phyloP scores from a whole-genome alignment of 2,113 vertebrate species.

The Istiophorus platypterus region DNA sequence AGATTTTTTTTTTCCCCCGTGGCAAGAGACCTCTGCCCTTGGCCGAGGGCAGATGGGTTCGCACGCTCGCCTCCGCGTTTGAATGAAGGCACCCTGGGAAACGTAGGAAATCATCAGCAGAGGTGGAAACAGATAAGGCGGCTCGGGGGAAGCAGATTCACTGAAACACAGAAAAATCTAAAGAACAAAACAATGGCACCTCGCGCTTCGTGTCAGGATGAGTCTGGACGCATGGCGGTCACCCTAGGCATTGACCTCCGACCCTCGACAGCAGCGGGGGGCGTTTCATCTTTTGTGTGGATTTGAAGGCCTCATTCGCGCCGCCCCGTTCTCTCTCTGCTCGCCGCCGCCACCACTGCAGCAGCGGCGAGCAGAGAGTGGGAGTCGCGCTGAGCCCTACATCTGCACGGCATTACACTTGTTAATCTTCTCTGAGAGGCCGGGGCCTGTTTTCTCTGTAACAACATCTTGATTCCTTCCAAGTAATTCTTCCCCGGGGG shows the following conservation, averaged over 20 bases:
- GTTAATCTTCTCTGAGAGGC: conserved; percentile 52
- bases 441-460: conserved; percentile 48
- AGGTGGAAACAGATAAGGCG: too few relatives aligned
- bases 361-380: conserved; percentile 26
- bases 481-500: conserved; percentile 33
- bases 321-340: background rate
- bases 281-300: too few relatives aligned
- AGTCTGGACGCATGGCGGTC: too few relatives aligned
- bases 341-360: background rate
- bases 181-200: too few relatives aligned
- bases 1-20: background rate
- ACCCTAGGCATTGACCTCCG: too few relatives aligned
- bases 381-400: conserved; percentile 28
- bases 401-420: conserved; percentile 65
- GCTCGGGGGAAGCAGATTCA: too few relatives aligned
- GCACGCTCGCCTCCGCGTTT: background rate
- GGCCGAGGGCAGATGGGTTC: background rate
- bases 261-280: too few relatives aligned
- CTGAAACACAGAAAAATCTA: too few relatives aligned
- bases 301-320: background rate
- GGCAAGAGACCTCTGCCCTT: background rate
- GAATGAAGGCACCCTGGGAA: conserved; percentile 5
- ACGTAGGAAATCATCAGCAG: background rate
- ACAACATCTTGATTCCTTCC: conserved; percentile 61
- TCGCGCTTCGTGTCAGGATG: too few relatives aligned